Percentiles rank a stretch among this genome's conserved stretches.
Evolutionary conservation across 2,888 invertebrate species (phyloP).

Genomic region (Brachyptera risi): DNA sequence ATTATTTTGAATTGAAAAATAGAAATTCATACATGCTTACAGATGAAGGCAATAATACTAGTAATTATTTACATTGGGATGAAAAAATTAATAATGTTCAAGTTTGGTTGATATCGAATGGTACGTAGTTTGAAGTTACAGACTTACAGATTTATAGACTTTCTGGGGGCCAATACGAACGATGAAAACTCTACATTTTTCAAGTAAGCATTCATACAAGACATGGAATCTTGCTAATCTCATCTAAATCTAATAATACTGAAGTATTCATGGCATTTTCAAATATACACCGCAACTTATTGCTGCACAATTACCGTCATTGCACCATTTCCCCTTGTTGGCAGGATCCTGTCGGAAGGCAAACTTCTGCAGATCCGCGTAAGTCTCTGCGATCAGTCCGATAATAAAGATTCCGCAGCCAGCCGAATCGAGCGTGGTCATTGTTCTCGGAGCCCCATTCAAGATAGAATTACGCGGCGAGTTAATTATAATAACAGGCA

Average conservation of each 20-base stretch:
- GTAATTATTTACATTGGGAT: too few species aligned
- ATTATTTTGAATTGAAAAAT: too few species aligned
- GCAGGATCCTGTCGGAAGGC: conserved; percentile 82
- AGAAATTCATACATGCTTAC: too few species aligned
- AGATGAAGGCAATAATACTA: too few species aligned
- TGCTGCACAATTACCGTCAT: conserved; percentile 66
- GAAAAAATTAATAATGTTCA: too few species aligned
- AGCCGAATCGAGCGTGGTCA: conserved; percentile 82
- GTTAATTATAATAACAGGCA: conserved; percentile 88
- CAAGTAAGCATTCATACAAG: too few species aligned
- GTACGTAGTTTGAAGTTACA: not conserved
- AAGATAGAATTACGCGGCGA: conserved; percentile 74
- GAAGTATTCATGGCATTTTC: too few species aligned
- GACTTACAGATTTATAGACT: not conserved
- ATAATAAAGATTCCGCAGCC: conserved; percentile 82
- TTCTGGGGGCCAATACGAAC: not conserved
- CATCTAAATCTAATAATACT: too few species aligned
- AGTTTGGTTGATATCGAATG: not conserved
- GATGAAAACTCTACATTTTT: too few species aligned
- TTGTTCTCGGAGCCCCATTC: conserved; percentile 53
- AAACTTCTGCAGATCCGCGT: conserved; percentile 90
- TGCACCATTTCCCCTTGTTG: conserved; percentile 90
- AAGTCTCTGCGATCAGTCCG: conserved; percentile 81
- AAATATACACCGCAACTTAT: too few species aligned
- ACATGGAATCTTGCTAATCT: too few species aligned